Evolutionary conservation across 2,888 invertebrate genomes (phyloP), one percentile per base, ranked within the genome.

Genomic region (Polietes domitor): DNA sequence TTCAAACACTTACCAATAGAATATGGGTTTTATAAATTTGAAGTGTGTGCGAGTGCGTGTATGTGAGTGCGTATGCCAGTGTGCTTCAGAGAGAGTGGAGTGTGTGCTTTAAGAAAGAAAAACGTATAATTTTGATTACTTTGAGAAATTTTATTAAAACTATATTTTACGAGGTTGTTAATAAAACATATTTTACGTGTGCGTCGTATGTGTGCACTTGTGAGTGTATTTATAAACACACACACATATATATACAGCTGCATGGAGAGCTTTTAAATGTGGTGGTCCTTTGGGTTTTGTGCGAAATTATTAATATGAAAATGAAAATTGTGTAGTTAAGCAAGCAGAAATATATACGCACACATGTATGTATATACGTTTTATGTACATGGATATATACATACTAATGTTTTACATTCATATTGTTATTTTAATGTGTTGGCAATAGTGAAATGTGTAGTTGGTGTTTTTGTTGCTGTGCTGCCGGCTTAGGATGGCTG

Each of bases 101-200:
- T 19, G 58, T 1, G 58, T 58, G 26, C 24, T 58, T 58, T 15
- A 63, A 72, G 50, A 72, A 43, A 58, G 41, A 58, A 73, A 55
- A 37, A 26, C 37, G 15, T 71, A 55, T 72, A 41, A 65, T 78
- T 77, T 78, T 80, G 50, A 78, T 76, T 75, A 32, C 58, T 70
- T 74, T 58, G 50, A 65, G 61, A 75, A 53, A 61, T 80, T 80
- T 61, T 83, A 77, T 83, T 77, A 73, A 83, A 80, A 80, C 53
- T 63, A 80, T 28, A 77, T 80, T 80, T 80, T 77, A 71, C 37
- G 74, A 63, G 70, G 68, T n/a, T 77, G 76, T 77, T 68, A 76
- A 73, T 80, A 70, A 71, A 72, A 50, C 75, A 71, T 41, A 58
- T 58, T 73, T 73, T 73, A 65, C 19, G 58, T 83, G 37, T 65